phyloP scores from a whole-genome alignment of 2,888 invertebrate genomes.

The Venusia cambrica region DNA sequence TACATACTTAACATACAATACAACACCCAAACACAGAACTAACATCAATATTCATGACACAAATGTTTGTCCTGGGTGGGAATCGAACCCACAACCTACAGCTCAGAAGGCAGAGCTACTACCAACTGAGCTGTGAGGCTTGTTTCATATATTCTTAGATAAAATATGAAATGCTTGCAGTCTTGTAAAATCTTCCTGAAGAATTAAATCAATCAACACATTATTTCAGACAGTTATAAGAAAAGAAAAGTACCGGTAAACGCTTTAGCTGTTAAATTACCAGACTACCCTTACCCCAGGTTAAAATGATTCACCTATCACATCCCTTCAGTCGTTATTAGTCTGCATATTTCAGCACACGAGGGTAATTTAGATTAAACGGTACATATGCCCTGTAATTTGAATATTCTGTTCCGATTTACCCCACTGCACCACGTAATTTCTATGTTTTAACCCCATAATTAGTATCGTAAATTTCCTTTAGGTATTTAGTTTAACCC shows the following conservation, averaged over 20 bases:
- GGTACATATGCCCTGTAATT: slow-evolving; percentile 17
- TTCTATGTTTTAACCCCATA: slow-evolving; percentile 16
- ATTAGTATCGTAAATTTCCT: slow-evolving; percentile 20
- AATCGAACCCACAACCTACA: too few relatives aligned
- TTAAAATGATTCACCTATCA: slow-evolving; percentile 22
- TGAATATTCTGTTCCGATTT: slow-evolving; percentile 20
- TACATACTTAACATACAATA: too few relatives aligned
- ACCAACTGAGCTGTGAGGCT: too few relatives aligned
- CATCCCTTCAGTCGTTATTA: slow-evolving; percentile 22
- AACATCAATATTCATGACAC: too few relatives aligned
- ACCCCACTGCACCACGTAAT: slow-evolving; percentile 15
- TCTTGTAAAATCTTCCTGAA: too few relatives aligned
- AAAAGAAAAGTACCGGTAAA: slow-evolving; percentile 2
- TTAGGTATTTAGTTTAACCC: slow-evolving; percentile 21
- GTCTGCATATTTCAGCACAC: slow-evolving; percentile 28
- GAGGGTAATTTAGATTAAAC: slow-evolving; percentile 28
- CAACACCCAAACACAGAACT: too few relatives aligned
- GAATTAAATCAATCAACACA: too few relatives aligned
- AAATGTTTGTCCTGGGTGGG: too few relatives aligned
- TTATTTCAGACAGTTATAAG: too few relatives aligned
- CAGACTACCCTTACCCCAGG: slow-evolving; percentile 11
- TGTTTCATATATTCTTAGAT: too few relatives aligned
- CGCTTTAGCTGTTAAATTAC: slow-evolving; percentile 6
- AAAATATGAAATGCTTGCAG: slow-evolving; percentile 5
- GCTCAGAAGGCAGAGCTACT: too few relatives aligned